These are phyloP conservation scores for Tenebrio molitor DNA, from an alignment of 1,140 invertebrate genomes.

Conservation along the genomic window DNA sequence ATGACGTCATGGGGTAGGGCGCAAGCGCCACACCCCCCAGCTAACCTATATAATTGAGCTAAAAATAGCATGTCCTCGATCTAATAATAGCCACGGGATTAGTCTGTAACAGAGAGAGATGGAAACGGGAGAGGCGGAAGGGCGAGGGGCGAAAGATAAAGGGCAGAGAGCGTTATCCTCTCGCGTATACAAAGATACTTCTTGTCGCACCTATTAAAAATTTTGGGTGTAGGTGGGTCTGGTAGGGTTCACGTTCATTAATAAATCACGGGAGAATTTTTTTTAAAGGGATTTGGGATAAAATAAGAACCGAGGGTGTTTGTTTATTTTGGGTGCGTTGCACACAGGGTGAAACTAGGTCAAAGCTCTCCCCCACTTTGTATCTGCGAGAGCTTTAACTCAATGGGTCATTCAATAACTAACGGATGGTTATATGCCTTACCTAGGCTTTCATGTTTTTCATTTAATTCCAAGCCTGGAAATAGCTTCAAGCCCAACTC, in stretches of 20 bases:
- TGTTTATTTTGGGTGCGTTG: constrained; percentile 54
- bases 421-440: constrained; percentile 20
- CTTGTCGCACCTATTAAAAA: no score
- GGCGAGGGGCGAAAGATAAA: neutral
- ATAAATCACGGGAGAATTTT: neutral
- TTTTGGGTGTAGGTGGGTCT: no score
- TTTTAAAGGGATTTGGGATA: neutral
- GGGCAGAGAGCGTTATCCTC: constrained; percentile 60
- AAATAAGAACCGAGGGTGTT: constrained; percentile 14
- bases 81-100: constrained; percentile 65
- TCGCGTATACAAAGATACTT: constrained; percentile 29
- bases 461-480: no score
- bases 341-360: constrained; percentile 50
- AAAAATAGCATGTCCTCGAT: constrained; percentile 66
- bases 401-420: constrained; percentile 60
- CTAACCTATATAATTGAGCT: constrained; percentile 63
- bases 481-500: no score
- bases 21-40: constrained; percentile 56
- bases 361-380: constrained; percentile 49
- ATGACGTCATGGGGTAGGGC: constrained; percentile 64
- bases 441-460: constrained; percentile 23
- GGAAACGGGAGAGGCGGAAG: neutral
- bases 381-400: constrained; percentile 46
- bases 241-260: neutral
- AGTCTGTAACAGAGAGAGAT: constrained; percentile 56